Evolutionary conservation across 2,888 invertebrate genomes (phyloP).

Genomic region (Drosophila monieri): DNA sequence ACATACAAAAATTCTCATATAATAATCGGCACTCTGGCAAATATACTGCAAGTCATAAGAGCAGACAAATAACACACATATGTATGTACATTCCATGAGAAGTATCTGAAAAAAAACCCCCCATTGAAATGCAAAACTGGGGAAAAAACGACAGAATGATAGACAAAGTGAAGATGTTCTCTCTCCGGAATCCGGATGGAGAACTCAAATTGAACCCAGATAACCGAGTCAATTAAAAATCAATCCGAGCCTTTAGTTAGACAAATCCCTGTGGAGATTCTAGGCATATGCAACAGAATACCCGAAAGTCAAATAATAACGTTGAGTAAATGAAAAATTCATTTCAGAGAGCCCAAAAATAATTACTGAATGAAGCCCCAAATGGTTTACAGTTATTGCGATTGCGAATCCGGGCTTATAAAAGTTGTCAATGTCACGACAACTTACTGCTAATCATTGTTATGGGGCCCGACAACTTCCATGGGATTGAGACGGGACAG

Average conservation of each 20-base stretch:
- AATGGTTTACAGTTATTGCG: constrained; percentile 14
- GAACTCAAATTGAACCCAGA: constrained; percentile 42
- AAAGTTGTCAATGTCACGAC: constrained; percentile 65
- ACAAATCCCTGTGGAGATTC: background rate
- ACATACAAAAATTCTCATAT: constrained; percentile 46
- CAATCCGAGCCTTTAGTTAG: constrained; percentile 31
- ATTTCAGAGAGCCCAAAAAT: constrained; percentile 18
- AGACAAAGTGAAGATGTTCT: constrained; percentile 47
- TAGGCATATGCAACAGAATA: background rate
- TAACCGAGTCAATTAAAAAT: constrained; percentile 47
- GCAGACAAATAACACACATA: constrained; percentile 25
- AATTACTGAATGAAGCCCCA: constrained; percentile 10
- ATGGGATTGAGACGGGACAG: background rate
- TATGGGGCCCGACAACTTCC: constrained; percentile 18
- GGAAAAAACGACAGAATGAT: constrained; percentile 46
- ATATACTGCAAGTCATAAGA: constrained; percentile 70
- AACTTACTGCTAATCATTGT: constrained; percentile 66
- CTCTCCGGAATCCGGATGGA: constrained; percentile 13
- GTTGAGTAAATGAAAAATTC: constrained; percentile 31
- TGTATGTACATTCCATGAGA: background rate
- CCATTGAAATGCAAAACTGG: constrained; percentile 29
- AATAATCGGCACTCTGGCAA: constrained; percentile 55
- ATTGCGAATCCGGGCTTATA: constrained; percentile 12
- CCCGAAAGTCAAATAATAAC: constrained; percentile 3
- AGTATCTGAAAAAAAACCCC: background rate